Evolutionary conservation across 2,888 invertebrate species (phyloP).

Genomic region (Gandaritis pyraliata): DNA sequence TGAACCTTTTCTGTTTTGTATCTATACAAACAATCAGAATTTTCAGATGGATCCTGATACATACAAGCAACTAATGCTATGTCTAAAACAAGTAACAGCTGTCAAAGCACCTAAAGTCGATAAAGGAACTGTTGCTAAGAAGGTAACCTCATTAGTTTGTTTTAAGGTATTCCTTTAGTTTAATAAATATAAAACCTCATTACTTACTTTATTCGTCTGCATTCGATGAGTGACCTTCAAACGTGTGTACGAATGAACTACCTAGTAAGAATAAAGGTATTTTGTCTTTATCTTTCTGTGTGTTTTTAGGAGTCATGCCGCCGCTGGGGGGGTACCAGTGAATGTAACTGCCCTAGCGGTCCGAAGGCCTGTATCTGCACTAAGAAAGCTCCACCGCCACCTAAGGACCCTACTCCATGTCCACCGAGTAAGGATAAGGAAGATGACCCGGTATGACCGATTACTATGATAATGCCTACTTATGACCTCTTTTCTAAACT

Average conservation of each 20-base stretch:
- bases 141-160: conserved; percentile 50
- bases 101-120: conserved; percentile 56
- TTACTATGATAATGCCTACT: background rate
- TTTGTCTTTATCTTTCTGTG: no score
- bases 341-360: conserved; percentile 74
- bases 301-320: conserved; percentile 60
- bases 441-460: conserved; percentile 43
- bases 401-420: conserved; percentile 51
- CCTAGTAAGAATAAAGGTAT: no score
- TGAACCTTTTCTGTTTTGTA: conserved; percentile 2
- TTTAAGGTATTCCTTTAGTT: no score
- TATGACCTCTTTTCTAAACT: no score
- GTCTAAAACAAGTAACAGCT: conserved; percentile 61
- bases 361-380: conserved; percentile 63
- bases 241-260: no score
- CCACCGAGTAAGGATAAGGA: conserved; percentile 50
- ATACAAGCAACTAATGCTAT: conserved; percentile 70
- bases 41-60: conserved; percentile 70
- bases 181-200: no score
- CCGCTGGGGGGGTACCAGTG: conserved; percentile 63
- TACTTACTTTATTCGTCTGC: no score
- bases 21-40: background rate
- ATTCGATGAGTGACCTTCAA: no score
- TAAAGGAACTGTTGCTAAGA: conserved; percentile 60
- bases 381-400: conserved; percentile 54